Evolutionary conservation across 2,113 vertebrate genomes (phyloP), one percentile per base, ranked within the genome.

Genomic region (Sialia sialis): DNA sequence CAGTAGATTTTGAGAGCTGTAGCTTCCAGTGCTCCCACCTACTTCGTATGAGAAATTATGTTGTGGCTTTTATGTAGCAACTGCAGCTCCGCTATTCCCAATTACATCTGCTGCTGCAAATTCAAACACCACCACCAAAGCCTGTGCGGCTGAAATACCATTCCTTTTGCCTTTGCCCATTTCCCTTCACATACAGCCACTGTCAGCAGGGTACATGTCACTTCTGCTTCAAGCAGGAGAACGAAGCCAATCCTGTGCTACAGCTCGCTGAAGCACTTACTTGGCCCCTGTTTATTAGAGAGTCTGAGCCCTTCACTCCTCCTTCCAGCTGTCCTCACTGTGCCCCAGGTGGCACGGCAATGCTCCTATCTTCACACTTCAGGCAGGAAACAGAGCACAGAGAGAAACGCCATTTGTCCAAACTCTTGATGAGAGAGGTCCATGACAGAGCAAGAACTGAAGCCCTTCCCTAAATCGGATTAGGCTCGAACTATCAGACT

Each of bases 331-430:
- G 94, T 94, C 89, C 95, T 85, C 93, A 30, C 49, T 38, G 89
- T 95, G 89, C 95, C 93, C 94, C 94, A 96, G 95, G 96, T 94
- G 94, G 95, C 94, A 89, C 5, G 0, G 89, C 91, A 85, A 82
- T 51, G 87, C 95, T 95, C 89, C 93, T 95, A 95, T 95, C 94
- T 95, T 91, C 91, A 91, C 91, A 89, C 70, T 95, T 96, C 96
- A 96, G 96, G 94, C 93, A 94, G 94, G 91, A 95, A 97, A 85
- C 93, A 89, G 93, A 96, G 91, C 94, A 96, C 95, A 95, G 78
- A 96, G 91, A 94, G 81, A 94, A 87, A 92, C 56, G 68, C 77
- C 93, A 87, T 95, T 96, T 95, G 93, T 92, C 93, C 94, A 73
- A 80, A 85, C 74, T 83, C 84, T 75, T 76, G 91, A 88, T 80